Evolutionary conservation across 2,113 vertebrate genomes (phyloP).

Genomic region (Elachura formosa): DNA sequence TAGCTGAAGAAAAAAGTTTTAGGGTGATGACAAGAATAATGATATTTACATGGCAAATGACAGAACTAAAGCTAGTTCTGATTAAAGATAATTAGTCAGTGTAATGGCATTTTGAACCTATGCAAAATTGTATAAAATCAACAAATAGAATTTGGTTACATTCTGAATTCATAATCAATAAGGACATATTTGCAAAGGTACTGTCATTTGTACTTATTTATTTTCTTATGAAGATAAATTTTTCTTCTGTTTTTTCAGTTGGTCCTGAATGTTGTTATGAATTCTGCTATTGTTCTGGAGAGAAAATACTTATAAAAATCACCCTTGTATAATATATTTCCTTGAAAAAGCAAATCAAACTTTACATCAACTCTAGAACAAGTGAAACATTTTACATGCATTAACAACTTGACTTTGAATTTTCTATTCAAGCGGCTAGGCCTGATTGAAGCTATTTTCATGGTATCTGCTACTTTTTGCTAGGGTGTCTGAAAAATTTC

Average conservation of each 20-base stretch:
- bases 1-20: conserved; percentile 2
- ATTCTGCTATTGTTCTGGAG: background rate
- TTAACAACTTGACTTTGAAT: background rate
- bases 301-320: background rate
- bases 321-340: background rate
- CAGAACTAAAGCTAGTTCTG: conserved; percentile 45
- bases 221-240: background rate
- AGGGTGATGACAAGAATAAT: conserved; percentile 53
- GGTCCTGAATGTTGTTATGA: background rate
- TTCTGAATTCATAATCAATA: conserved; percentile 10
- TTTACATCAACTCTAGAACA: background rate
- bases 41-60: conserved; percentile 60
- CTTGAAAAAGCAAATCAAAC: background rate
- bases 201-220: background rate
- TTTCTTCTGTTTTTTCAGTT: background rate
- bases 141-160: conserved; percentile 32
- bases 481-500: background rate
- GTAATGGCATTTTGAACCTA: conserved; percentile 40
- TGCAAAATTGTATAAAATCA: conserved; percentile 46
- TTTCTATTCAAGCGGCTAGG: background rate
- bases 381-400: background rate
- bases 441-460: background rate
- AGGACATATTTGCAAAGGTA: background rate
- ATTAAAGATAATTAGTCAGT: conserved; percentile 56
- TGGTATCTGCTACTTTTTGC: background rate